Percentiles rank a stretch among this genome's conserved stretches.
phyloP scores from a whole-genome alignment of 2,797 vertebrate species.

The Lerista edwardsae region DNA sequence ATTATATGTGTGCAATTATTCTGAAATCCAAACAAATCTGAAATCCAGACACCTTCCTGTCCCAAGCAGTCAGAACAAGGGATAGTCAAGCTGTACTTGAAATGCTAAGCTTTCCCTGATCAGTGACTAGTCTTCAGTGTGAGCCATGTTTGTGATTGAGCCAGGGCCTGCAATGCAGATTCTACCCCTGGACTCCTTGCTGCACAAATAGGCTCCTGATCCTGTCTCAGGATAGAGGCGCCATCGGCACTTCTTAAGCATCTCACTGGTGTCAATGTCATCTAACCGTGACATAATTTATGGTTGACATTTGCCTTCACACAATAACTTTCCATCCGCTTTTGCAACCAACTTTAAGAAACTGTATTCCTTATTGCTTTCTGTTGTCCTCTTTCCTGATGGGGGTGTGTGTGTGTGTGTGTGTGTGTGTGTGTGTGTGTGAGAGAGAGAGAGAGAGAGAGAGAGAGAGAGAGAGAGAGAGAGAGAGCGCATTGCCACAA shows the following conservation, averaged over 20 bases:
- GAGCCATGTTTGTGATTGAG: background rate
- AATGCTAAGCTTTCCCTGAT: background rate
- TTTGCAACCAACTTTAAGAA: constrained; percentile 52
- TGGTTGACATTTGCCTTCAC: constrained; percentile 49
- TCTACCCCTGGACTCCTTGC: background rate
- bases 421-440: too few species aligned
- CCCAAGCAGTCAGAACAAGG: too few species aligned
- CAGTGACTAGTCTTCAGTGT: background rate
- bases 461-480: constrained; percentile 37
- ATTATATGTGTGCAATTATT: too few species aligned
- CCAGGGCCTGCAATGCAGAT: background rate
- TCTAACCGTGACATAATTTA: background rate
- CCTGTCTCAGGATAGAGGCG: too few species aligned
- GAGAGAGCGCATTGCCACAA: constrained; percentile 51
- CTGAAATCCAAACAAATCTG: too few species aligned
- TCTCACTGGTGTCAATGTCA: too few species aligned
- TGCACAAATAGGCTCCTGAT: background rate
- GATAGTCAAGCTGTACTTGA: too few species aligned
- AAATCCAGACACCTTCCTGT: too few species aligned
- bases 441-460: constrained; percentile 40
- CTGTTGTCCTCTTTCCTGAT: constrained; percentile 63
- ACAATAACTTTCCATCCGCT: constrained; percentile 4
- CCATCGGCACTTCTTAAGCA: too few species aligned
- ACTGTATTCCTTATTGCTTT: constrained; percentile 52
- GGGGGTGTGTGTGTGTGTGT: too few species aligned